A percentile compares a stretch with the other conserved stretches of the same genome.
Evolutionary conservation across 2,888 invertebrate species (phyloP).

Genomic region (Punctoribates punctum): DNA sequence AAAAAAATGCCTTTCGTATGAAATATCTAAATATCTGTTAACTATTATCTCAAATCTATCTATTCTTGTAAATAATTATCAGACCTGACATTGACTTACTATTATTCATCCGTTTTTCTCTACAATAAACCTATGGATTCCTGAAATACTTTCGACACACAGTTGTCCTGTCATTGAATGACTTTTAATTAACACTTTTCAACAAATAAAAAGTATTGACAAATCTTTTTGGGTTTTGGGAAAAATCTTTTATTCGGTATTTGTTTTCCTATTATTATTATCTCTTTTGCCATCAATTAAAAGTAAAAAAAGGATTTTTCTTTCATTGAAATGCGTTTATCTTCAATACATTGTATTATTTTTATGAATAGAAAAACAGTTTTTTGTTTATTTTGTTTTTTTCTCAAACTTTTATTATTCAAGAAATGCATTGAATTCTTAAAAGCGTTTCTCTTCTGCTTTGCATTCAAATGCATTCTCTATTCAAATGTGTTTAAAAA

Average conservation of each 20-base stretch:
- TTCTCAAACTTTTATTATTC: background rate
- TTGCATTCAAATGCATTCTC: background rate
- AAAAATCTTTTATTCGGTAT: background rate
- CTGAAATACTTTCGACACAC: constrained; percentile 7
- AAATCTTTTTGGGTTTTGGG: background rate
- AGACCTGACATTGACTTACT: constrained; percentile 31
- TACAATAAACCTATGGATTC: background rate
- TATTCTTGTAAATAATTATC: constrained; percentile 4
- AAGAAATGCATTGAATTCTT: background rate
- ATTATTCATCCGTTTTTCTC: constrained; percentile 26
- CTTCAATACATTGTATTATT: too few relatives aligned
- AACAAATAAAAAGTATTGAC: background rate
- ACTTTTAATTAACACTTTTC: background rate
- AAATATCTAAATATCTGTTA: background rate
- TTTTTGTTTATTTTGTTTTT: background rate
- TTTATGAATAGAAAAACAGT: too few relatives aligned
- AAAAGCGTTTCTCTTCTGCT: background rate
- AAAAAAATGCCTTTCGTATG: background rate
- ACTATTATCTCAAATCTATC: background rate
- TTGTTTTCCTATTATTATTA: background rate
- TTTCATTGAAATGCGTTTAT: background rate
- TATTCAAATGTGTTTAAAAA: background rate
- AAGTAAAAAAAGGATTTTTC: too few relatives aligned
- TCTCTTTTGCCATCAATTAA: background rate
- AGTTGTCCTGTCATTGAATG: constrained; percentile 23